Evolutionary conservation across 2,888 invertebrate species (phyloP).

Genomic region (Andrena trimmerana): DNA sequence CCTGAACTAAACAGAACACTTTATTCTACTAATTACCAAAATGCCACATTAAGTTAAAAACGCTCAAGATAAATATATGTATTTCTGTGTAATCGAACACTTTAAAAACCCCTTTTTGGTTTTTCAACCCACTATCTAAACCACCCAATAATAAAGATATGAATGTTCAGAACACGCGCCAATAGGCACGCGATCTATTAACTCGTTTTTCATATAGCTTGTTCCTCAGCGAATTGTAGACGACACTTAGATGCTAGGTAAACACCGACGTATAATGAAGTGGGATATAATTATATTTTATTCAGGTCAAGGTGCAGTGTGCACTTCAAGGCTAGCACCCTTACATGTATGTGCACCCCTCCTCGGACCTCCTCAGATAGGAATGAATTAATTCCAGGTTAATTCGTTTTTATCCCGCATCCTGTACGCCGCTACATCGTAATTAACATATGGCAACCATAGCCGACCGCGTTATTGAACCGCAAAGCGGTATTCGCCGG

Average conservation of each 20-base stretch:
- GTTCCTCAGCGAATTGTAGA: neutral
- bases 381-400: conserved; percentile 11
- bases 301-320: conserved; percentile 19
- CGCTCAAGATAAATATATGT: no score
- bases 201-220: neutral
- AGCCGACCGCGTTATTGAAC: conserved; percentile 18
- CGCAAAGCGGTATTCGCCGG: conserved; percentile 17
- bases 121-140: no score
- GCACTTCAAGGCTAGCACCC: neutral
- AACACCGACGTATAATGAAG: neutral
- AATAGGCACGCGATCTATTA: no score
- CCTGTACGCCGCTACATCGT: neutral
- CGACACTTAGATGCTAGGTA: neutral
- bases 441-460: conserved; percentile 9
- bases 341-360: neutral
- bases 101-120: no score
- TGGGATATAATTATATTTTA: conserved; percentile 11
- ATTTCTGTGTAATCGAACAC: no score
- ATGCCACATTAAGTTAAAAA: no score
- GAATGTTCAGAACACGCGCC: no score
- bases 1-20: no score
- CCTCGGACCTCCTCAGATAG: neutral
- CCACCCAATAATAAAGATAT: no score
- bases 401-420: neutral
- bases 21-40: no score